A percentile compares a stretch with the other conserved stretches of the same genome.
Evolutionary conservation across 1,140 invertebrate genomes (phyloP).

Genomic region (Euschistus heros): DNA sequence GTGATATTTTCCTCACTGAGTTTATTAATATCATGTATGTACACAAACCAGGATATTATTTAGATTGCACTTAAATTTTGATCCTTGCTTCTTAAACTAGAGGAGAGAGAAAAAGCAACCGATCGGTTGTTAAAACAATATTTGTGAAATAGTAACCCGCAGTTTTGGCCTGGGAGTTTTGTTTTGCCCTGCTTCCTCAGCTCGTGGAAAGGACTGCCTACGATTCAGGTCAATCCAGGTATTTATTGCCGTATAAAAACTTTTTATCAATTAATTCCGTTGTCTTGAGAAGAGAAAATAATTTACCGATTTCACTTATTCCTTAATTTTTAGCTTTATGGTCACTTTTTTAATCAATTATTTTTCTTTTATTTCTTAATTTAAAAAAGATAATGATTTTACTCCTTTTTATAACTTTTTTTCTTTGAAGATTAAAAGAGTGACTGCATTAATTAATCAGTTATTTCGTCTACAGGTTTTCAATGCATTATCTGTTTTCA

Average conservation of each 20-base stretch:
- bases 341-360: no score
- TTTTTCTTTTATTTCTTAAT: no score
- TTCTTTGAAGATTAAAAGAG: no score
- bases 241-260: conserved; percentile 15
- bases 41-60: no score
- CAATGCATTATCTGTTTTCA: background rate
- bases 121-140: conserved; percentile 1
- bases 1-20: no score
- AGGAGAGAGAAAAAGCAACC: conserved; percentile 12
- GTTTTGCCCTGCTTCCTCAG: conserved; percentile 9
- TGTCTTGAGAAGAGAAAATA: background rate
- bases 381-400: no score
- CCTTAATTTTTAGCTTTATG: no score
- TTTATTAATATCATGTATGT: no score
- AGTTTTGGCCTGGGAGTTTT: conserved; percentile 10
- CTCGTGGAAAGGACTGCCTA: conserved; percentile 8
- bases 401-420: no score
- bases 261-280: conserved; percentile 13
- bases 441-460: no score
- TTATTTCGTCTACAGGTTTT: background rate
- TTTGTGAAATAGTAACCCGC: conserved; percentile 11
- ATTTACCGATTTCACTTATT: no score
- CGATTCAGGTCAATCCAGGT: conserved; percentile 1
- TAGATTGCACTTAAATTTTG: background rate
- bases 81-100: background rate